Base-by-base conservation (phyloP, 2,888 invertebrate species). In the Carabus problematicus region DNA sequence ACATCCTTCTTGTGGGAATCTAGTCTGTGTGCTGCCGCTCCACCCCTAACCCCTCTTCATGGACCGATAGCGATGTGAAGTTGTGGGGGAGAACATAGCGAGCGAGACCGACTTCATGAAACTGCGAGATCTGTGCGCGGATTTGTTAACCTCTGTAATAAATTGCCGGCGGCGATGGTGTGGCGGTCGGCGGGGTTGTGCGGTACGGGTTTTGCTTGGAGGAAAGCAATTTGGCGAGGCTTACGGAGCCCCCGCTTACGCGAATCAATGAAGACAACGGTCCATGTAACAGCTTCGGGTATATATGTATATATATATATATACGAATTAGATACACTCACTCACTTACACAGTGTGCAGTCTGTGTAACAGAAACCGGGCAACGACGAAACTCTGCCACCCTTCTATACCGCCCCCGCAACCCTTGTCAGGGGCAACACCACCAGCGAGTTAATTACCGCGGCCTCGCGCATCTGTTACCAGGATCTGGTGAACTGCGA, bases 251-350 rank as follows among this genome's bases (percentile, higher is more conserved):
- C 47, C 59, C 64, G 64, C 59, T 54, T 40, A 39, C 74, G 75
- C 77, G 77, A 80, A 80, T 80, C 80, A 80, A 80, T 80, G 80
- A 79, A 79, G 78, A 78, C 75, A 75, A 74, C 75, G 67, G 60
- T 54, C 60, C 52, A 54, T 52, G 67, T 60, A 54, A 67, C 67
- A n/a, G 19, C 56, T 56, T 9, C 56, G 9, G 1, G 49, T 52
- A 29, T 29, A n/a, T 39, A 19, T 47, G 29, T 29, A 59, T 75
- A 75, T 75, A 77, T 77, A 74, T 74, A 78, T 75, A 75, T 75
- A 77, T 77, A 74, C 75, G 78, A 77, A 78, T 78, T 80, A 79
- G 78, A 80, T 79, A 76, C 76, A 78, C 77, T 78, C 74, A 14
- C 52, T 58, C 39, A 40, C 18, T 29, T 40, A 7, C 47, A 14